Conservation (phyloP, 2,113 vertebrate species). For the Pteropus alecto region DNA sequence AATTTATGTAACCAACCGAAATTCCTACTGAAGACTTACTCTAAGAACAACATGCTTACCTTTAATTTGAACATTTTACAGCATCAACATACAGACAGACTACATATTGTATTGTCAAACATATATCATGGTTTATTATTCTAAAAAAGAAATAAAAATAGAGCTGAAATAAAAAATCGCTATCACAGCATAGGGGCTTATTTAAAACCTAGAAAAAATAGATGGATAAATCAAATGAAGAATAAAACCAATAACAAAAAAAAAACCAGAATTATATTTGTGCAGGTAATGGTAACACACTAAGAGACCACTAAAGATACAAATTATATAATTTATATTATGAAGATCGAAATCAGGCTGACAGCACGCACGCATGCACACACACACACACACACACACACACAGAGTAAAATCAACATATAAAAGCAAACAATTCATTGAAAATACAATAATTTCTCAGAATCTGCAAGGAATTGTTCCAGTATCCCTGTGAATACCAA, state of each 20-base stretch:
- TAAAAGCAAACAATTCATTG: background rate
- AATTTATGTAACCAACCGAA: background rate
- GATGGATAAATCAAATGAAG: background rate
- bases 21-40: background rate
- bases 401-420: background rate
- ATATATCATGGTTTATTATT: background rate
- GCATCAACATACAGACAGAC: background rate
- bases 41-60: background rate
- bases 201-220: background rate
- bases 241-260: background rate
- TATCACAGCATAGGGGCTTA: background rate
- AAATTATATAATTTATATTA: background rate
- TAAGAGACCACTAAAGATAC: background rate
- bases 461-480: background rate
- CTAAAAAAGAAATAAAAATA: background rate
- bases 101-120: background rate
- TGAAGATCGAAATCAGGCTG: background rate
- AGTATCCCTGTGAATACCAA: background rate
- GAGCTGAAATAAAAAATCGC: background rate
- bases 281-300: background rate
- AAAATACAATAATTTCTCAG: background rate
- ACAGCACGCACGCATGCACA: too few species aligned
- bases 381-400: background rate
- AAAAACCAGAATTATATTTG: background rate
- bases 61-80: background rate